These are phyloP conservation scores for Oophaga pumilio DNA, from an alignment of 2,113 vertebrate genomes.

Conservation along the genomic window DNA sequence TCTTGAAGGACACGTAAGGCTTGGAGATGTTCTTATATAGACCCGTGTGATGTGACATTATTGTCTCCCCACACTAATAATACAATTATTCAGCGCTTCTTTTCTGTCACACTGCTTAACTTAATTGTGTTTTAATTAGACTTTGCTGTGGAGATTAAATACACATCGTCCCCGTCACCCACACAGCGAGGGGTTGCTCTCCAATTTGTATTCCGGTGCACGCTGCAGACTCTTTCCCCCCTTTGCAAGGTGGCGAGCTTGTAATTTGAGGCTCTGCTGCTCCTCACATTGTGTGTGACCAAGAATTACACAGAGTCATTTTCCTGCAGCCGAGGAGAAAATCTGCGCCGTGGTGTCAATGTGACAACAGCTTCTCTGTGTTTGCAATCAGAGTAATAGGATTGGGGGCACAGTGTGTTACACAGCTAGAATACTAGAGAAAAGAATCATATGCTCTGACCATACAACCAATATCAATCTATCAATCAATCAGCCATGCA, in stretches of 20 bases:
- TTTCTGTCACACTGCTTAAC: constrained; percentile 30
- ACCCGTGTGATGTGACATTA: constrained; percentile 42
- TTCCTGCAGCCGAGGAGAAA: constrained; percentile 53
- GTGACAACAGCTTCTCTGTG: constrained; percentile 44
- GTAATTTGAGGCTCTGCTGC: constrained; percentile 53
- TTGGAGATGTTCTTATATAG: background rate
- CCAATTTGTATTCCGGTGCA: constrained; percentile 24
- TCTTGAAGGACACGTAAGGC: constrained; percentile 3
- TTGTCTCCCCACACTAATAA: constrained; percentile 27
- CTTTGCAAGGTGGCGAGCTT: constrained; percentile 41
- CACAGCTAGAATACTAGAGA: constrained; percentile 41
- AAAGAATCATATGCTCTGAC: constrained; percentile 20
- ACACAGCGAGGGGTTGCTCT: constrained; percentile 9
- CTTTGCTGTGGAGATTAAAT: constrained; percentile 50
- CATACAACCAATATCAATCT: background rate
- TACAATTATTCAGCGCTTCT: constrained; percentile 39
- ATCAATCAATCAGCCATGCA: constrained; percentile 5
- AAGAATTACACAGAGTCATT: constrained; percentile 56
- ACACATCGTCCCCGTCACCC: constrained; percentile 43
- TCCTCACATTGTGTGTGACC: constrained; percentile 54
- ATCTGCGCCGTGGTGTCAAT: constrained; percentile 50
- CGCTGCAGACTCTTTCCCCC: constrained; percentile 15
- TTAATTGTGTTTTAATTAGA: constrained; percentile 55
- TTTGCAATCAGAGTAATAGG: constrained; percentile 53
- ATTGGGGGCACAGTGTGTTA: constrained; percentile 47